Evolutionary conservation across 2,888 invertebrate genomes (phyloP).

Genomic region (Myathropa florea): DNA sequence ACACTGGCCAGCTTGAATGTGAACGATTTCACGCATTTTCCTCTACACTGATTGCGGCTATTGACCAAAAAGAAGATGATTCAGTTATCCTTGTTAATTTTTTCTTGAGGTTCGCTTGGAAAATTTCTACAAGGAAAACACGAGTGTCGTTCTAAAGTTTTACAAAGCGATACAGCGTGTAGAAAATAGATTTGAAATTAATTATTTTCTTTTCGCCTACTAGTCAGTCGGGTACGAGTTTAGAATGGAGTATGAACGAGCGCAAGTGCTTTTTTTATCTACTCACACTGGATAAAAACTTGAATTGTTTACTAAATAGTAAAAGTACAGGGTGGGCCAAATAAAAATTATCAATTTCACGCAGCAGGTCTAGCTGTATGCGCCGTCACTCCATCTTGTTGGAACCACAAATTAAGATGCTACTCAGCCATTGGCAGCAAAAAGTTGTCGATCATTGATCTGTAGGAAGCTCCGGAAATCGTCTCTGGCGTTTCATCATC

Average conservation of each 20-base stretch:
- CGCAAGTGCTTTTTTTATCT: not conserved
- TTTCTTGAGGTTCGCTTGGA: conserved; percentile 5
- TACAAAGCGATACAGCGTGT: conserved; percentile 7
- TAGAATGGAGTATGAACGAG: conserved; percentile 1
- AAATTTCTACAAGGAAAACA: conserved; percentile 11
- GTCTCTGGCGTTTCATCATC: no score
- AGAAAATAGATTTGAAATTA: conserved; percentile 9
- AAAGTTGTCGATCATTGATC: no score
- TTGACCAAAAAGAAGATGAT: conserved; percentile 1
- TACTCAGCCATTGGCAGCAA: no score
- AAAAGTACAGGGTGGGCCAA: no score
- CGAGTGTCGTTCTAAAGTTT: conserved; percentile 28
- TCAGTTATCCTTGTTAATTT: not conserved
- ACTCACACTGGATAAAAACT: no score
- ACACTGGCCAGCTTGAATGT: conserved; percentile 96
- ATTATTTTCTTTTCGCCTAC: conserved; percentile 19
- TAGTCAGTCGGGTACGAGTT: not conserved
- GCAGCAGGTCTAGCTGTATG: no score
- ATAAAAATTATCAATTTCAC: no score
- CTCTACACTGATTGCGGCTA: not conserved
- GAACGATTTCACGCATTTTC: conserved; percentile 97
- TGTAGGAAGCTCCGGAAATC: no score
- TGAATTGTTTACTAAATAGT: no score
- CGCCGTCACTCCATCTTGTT: no score
- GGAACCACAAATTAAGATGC: no score